phyloP scores from a whole-genome alignment of 2,888 invertebrate species.

The Epirrita christyi region DNA sequence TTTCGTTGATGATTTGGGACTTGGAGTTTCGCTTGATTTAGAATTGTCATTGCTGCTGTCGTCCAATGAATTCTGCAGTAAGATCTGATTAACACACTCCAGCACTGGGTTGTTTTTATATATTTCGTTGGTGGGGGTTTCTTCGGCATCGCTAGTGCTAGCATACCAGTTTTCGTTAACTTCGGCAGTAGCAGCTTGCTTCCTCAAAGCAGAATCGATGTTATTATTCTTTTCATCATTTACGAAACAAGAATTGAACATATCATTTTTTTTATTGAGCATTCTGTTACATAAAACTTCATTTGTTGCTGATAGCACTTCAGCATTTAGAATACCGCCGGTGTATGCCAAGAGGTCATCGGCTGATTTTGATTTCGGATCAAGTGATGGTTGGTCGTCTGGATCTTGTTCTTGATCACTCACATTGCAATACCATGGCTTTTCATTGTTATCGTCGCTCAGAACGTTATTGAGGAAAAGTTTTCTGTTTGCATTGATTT shows the following conservation, averaged over 20 bases:
- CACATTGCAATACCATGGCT: constrained; percentile 81
- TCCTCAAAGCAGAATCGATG: constrained; percentile 55
- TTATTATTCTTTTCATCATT: constrained; percentile 70
- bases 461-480: constrained; percentile 75
- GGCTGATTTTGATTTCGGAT: constrained; percentile 68
- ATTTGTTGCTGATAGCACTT: constrained; percentile 73
- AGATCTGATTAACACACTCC: constrained; percentile 94
- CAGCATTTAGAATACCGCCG: constrained; percentile 61
- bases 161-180: constrained; percentile 92
- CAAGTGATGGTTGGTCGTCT: constrained; percentile 68
- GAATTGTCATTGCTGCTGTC: constrained; percentile 82
- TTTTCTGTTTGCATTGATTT: constrained; percentile 77
- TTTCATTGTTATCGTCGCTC: constrained; percentile 71
- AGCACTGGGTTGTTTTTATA: constrained; percentile 93
- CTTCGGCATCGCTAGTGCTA: constrained; percentile 91
- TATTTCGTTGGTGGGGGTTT: constrained; percentile 87
- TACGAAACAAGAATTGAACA: constrained; percentile 52
- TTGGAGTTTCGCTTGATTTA: constrained; percentile 76
- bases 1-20: constrained; percentile 79
- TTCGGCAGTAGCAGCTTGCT: constrained; percentile 67
- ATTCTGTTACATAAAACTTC: constrained; percentile 74
- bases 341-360: constrained; percentile 68
- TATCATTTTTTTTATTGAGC: constrained; percentile 61
- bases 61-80: constrained; percentile 89
- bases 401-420: constrained; percentile 80